Conservation (phyloP, 30 jellyfish, hydroid and myxozoan species). For the Cassiopea andromeda region DNA sequence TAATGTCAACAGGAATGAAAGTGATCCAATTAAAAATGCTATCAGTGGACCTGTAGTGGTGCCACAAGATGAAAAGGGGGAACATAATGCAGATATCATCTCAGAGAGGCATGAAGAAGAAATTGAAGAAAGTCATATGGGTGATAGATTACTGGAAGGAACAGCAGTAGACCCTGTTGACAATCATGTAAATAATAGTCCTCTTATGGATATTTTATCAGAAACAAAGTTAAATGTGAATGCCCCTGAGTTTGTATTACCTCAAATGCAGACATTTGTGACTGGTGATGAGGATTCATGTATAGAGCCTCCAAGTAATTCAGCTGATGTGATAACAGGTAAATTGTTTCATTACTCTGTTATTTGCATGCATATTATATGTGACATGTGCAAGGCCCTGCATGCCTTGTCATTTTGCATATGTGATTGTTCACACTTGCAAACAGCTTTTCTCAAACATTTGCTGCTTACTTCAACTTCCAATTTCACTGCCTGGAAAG, state of each 20-base stretch:
- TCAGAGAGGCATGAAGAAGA: background rate
- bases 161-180: background rate
- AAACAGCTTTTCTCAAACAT: too few relatives aligned
- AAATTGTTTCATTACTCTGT: too few relatives aligned
- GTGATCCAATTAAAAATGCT: background rate
- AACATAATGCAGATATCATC: background rate
- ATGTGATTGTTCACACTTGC: too few relatives aligned
- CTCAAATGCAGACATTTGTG: background rate
- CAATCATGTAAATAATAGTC: background rate
- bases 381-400: too few relatives aligned
- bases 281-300: background rate
- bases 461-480: too few relatives aligned
- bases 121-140: background rate
- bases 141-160: background rate
- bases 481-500: too few relatives aligned
- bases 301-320: background rate
- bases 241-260: constrained; percentile 8
- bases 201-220: background rate
- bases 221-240: background rate
- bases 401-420: too few relatives aligned
- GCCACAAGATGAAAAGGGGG: background rate
- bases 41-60: background rate
- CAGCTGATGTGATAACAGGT: background rate
- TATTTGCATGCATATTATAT: too few relatives aligned
- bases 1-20: background rate